phyloP scores from a whole-genome alignment of 2,888 invertebrate species.

The Hybos culiciformis region DNA sequence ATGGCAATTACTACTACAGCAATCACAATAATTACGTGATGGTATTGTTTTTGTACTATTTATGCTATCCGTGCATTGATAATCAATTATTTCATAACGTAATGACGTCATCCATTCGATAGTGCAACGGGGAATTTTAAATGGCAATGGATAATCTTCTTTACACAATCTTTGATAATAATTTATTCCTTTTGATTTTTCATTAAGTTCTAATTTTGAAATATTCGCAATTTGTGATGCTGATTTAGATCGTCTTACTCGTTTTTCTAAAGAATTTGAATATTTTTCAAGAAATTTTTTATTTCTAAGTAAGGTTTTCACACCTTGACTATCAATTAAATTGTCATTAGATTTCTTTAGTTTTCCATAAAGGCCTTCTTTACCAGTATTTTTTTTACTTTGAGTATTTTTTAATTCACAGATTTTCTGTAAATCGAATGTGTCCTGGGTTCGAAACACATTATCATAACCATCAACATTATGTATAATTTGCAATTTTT shows the following conservation, averaged over 20 bases:
- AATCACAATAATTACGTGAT: constrained; percentile 16
- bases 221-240: no score
- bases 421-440: constrained; percentile 31
- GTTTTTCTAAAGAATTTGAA: not conserved
- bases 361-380: constrained; percentile 24
- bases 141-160: no score
- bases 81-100: constrained; percentile 27
- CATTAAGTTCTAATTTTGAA: no score
- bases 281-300: not conserved
- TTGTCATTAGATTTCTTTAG: constrained; percentile 16
- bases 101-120: constrained; percentile 31
- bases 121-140: no score
- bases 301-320: not conserved
- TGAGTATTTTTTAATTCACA: constrained; percentile 25
- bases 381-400: constrained; percentile 23
- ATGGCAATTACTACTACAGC: constrained; percentile 9
- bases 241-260: constrained; percentile 7
- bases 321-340: not conserved
- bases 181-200: no score
- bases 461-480: constrained; percentile 28
- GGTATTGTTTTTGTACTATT: constrained; percentile 32
- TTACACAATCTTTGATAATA: no score
- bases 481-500: constrained; percentile 28
- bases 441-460: constrained; percentile 30
- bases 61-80: constrained; percentile 17